Evolutionary conservation across 2,797 vertebrate genomes (phyloP).

Genomic region (Alosa sapidissima): DNA sequence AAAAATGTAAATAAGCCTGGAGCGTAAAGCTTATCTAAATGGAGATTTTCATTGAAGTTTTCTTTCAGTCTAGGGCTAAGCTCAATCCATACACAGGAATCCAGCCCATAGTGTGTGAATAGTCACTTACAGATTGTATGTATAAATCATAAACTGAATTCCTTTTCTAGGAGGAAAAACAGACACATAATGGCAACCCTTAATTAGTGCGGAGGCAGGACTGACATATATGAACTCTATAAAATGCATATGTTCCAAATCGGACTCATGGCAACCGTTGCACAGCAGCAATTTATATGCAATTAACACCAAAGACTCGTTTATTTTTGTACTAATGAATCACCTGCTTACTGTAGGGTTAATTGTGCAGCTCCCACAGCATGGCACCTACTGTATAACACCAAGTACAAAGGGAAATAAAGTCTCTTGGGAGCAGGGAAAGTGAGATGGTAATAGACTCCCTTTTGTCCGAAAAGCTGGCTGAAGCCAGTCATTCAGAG

Average conservation of each 20-base stretch:
- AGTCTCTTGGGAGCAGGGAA: constrained; percentile 51
- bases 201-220: background rate
- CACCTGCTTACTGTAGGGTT: constrained; percentile 61
- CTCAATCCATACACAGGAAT: no score
- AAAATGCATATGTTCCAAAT: constrained; percentile 2
- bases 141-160: background rate
- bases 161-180: background rate
- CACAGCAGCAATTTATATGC: constrained; percentile 60
- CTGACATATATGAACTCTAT: constrained; percentile 1
- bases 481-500: background rate
- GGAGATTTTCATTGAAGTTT: no score
- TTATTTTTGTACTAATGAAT: constrained; percentile 63
- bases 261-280: constrained; percentile 34
- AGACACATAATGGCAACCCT: background rate
- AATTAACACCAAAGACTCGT: constrained; percentile 65
- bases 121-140: background rate
- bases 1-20: no score
- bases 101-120: background rate
- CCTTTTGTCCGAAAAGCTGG: constrained; percentile 1
- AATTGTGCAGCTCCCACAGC: constrained; percentile 63
- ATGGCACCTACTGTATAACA: constrained; percentile 43
- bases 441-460: constrained; percentile 31
- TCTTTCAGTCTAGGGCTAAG: no score
- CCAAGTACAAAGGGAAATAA: constrained; percentile 54
- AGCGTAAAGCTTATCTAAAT: no score